Evolutionary conservation across 2,113 vertebrate species (phyloP), one percentile per base, ranked within the genome.

Genomic region (Indri indri): DNA sequence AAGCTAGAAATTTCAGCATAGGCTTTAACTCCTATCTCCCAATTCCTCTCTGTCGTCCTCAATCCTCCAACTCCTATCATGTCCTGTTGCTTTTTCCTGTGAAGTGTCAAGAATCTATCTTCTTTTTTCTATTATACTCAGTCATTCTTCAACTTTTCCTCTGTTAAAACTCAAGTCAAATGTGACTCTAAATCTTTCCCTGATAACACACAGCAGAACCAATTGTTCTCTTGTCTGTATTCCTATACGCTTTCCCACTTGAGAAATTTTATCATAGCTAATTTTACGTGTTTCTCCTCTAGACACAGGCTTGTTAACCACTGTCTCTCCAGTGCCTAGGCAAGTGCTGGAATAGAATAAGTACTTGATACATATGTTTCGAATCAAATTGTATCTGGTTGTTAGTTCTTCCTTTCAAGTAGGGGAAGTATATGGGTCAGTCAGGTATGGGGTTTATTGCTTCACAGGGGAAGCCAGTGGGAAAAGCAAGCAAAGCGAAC

Each of bases 331-430:
- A 73, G 12, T 59, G 54, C 27, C 61, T 77, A 34, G 59, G 25
- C 18, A 91, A 77, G 22, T 59, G 37, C 45, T 81, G 32, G 45
- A n/a, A 25, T 50, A 54, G 80, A 94, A 70, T 30, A 91, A 47
- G 52, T 54, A 25, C 54, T 59, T 83, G n/a, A 42, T 88, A 45
- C 47, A n/a, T 76, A 34, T 22, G 23, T 57, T 95, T 94, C 74
- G 45, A 91, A 71, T 54, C 57, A 32, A 18, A 71, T 74, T 79
- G 87, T 90, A 82, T 95, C 45, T 93, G 37, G 8, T 86, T 52
- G 40, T 63, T 95, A n/a, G 65, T 73, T 92, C 57, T 37, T 65
- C 61, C 20, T 95, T 96, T 89, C 54, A 52, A 79, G 84, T 74
- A 95, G 42, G 52, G 5, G n/a, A 34, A 34, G n/a, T n/a, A 5